These are phyloP conservation scores for Thereva unica DNA, from an alignment of 2,888 invertebrate genomes.

Conservation along the genomic window DNA sequence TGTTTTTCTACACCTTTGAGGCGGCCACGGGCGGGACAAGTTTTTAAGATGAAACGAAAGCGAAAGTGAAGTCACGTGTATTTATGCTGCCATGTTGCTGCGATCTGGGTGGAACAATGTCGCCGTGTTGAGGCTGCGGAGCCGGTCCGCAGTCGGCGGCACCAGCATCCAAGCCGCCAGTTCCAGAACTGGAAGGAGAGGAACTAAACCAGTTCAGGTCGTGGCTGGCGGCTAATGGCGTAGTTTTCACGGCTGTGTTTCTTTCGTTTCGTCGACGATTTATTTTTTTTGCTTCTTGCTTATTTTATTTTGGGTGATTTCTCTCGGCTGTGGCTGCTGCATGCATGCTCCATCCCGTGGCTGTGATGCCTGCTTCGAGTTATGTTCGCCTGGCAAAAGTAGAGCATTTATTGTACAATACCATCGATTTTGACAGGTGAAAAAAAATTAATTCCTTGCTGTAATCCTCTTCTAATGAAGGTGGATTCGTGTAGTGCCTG, in stretches of 20 bases:
- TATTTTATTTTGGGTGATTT: conserved; percentile 39
- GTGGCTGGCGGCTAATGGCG: conserved; percentile 1
- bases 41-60: background rate
- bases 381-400: conserved; percentile 58
- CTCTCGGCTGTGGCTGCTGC: conserved; percentile 24
- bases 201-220: conserved; percentile 33
- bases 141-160: background rate
- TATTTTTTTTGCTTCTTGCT: conserved; percentile 39
- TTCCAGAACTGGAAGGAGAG: conserved; percentile 12
- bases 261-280: conserved; percentile 34
- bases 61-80: conserved; percentile 16
- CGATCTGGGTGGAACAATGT: background rate
- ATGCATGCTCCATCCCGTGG: conserved; percentile 20
- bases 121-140: background rate
- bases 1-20: background rate
- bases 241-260: background rate
- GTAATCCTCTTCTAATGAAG: too few relatives aligned
- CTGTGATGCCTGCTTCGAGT: conserved; percentile 41
- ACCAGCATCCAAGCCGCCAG: background rate
- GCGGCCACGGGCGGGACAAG: background rate
- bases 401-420: conserved; percentile 58
- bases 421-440: conserved; percentile 41
- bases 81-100: too few relatives aligned
- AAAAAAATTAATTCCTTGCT: conserved; percentile 30
- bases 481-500: too few relatives aligned